Conservation (phyloP, 1,140 invertebrate species). For the Plutomurus gul region DNA sequence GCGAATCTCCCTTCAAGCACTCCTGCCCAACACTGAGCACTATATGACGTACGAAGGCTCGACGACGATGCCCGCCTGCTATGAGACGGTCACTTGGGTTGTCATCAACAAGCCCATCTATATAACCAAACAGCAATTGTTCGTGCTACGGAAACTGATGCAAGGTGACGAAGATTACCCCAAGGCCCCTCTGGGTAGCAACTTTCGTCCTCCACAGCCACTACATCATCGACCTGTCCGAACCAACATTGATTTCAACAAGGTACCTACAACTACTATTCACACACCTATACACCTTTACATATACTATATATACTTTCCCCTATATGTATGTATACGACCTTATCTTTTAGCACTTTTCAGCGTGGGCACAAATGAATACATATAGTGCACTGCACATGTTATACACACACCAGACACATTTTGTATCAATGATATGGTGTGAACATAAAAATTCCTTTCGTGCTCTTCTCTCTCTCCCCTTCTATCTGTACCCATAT, state of each 20-base stretch:
- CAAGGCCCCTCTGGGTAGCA: constrained; percentile 90
- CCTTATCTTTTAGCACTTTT: no score
- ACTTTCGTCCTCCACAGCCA: constrained; percentile 85
- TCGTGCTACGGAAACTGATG: constrained; percentile 52
- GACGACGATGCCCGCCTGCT: constrained; percentile 90
- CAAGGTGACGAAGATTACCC: constrained; percentile 67
- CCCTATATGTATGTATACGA: no score
- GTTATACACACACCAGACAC: no score
- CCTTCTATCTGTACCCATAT: no score
- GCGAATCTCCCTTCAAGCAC: constrained; percentile 77
- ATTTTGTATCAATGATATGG: no score
- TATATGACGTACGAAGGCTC: constrained; percentile 99
- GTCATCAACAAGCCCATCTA: constrained; percentile 96
- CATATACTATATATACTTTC: no score
- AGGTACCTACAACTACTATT: no score
- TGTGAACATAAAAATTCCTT: no score
- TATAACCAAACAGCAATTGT: constrained; percentile 86
- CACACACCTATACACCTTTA: no score
- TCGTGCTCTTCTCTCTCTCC: no score
- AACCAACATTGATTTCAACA: constrained; percentile 77
- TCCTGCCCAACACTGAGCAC: constrained; percentile 84
- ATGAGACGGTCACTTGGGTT: constrained; percentile 92
- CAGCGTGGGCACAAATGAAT: no score
- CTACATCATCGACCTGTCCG: constrained; percentile 88
- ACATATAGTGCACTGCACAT: no score